Base-by-base conservation (phyloP, 2,888 invertebrate species). In the Tortrix viridana region DNA sequence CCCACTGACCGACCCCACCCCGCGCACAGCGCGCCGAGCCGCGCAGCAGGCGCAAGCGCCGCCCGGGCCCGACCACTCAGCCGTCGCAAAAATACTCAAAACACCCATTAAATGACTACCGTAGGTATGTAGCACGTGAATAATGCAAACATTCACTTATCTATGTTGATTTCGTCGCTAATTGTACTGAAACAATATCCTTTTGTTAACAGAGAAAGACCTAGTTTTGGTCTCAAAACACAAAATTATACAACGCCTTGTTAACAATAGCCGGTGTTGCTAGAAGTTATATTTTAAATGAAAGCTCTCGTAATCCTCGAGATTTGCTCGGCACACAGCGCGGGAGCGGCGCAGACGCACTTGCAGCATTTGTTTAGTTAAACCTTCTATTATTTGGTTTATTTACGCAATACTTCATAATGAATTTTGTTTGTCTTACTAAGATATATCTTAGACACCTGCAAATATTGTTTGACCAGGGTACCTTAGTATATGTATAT, bases 171-270 rank as follows among this genome's bases (percentile, higher is more conserved):
- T 86, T 83, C 84, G 77, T 84, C 80, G 84, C 84, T 87, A 88
- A 88, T 88, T 86, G 85, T 84, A 79, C 75, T 79, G 76, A 82
- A 87, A 89, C 89, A 89, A 90, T 90, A 88, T 89, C 84, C 89
- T 89, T 89, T 89, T 90, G 90, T 90, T 87, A 72, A 76, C 73
- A 78, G 79, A 78, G 79, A 77, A 82, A 89, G 88, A 85, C 90
- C 89, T 86, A 88, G 82, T 85, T 89, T 88, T 86, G 80, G 81
- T 80, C 79, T 84, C 77, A 77, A 85, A 87, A 86, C 77, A 82
- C 81, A 75, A 85, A 84, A 85, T 85, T 85, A 84, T 84, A 84
- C 84, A 85, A 83, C 77, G 71, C 74, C 69, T 57, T 57, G 71
- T 69, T 76, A 84, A 87, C 86, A 86, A 86, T 86, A 72, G 82